phyloP scores from a whole-genome alignment of 2,888 invertebrate genomes.

The Metalampra italica region DNA sequence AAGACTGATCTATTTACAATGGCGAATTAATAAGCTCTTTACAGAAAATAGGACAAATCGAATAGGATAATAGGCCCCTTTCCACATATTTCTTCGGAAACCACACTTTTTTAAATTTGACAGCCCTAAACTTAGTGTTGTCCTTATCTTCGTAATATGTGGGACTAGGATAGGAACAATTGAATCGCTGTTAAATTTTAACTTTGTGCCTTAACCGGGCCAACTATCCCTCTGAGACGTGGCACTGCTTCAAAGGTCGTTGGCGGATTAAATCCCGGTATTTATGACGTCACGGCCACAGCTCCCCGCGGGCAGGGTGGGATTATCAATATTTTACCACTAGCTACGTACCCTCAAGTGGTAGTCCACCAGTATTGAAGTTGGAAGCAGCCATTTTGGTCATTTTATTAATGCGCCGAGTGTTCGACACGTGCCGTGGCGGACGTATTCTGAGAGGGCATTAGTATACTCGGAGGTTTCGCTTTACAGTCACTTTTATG shows the following conservation, averaged over 20 bases:
- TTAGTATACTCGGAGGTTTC: neutral
- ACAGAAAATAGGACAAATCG: no score
- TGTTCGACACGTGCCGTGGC: slow-evolving; percentile 11
- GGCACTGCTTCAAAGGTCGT: neutral
- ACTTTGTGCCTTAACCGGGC: neutral
- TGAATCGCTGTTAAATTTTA: no score
- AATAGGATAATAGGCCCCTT: no score
- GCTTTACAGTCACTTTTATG: no score
- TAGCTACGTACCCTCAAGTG: slow-evolving; percentile 16
- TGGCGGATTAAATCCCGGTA: slow-evolving; percentile 26
- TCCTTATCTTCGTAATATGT: no score
- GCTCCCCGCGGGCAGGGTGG: slow-evolving; percentile 9
- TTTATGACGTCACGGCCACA: slow-evolving; percentile 24
- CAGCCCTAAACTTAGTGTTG: no score
- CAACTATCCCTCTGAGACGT: neutral
- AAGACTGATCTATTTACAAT: no score
- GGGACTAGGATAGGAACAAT: no score
- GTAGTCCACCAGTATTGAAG: slow-evolving; percentile 7
- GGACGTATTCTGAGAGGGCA: slow-evolving; percentile 18
- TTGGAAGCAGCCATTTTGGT: slow-evolving; percentile 10
- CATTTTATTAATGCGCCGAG: slow-evolving; percentile 12
- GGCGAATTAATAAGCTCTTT: no score
- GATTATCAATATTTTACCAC: slow-evolving; percentile 24
- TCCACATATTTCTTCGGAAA: no score
- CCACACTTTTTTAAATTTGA: no score